phyloP scores from a whole-genome alignment of 2,113 vertebrate genomes.

The Oreochromis spilurus region DNA sequence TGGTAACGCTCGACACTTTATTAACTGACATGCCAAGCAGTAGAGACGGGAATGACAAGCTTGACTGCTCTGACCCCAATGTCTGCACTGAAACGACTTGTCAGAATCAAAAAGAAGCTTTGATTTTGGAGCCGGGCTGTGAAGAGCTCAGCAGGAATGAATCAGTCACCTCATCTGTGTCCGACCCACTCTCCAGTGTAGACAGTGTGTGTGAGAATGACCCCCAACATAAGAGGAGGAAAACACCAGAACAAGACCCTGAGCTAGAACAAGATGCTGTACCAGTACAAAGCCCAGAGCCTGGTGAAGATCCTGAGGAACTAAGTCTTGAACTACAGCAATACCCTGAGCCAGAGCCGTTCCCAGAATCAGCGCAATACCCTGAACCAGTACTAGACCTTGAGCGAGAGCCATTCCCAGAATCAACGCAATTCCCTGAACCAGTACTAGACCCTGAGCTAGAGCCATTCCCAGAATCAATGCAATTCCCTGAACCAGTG shows the following conservation, averaged over 20 bases:
- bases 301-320: background rate
- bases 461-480: background rate
- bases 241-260: conserved; percentile 38
- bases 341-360: background rate
- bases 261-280: background rate
- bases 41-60: background rate
- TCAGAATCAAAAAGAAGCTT: conserved; percentile 41
- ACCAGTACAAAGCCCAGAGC: background rate
- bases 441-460: conserved; percentile 19
- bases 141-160: conserved; percentile 70
- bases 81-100: background rate
- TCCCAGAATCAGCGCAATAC: background rate
- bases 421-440: background rate
- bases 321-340: background rate
- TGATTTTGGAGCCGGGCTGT: conserved; percentile 36
- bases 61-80: background rate
- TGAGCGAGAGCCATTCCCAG: accelerated
- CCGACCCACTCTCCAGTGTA: conserved; percentile 69
- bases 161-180: conserved; percentile 66
- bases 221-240: conserved; percentile 39
- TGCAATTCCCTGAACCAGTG: background rate
- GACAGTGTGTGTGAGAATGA: conserved; percentile 73
- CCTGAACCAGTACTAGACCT: background rate
- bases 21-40: conserved; percentile 9
- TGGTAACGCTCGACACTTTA: background rate